Evolutionary conservation across 2,888 invertebrate genomes (phyloP), one percentile per base, ranked within the genome.

Genomic region (Ornithoptera alexandrae): DNA sequence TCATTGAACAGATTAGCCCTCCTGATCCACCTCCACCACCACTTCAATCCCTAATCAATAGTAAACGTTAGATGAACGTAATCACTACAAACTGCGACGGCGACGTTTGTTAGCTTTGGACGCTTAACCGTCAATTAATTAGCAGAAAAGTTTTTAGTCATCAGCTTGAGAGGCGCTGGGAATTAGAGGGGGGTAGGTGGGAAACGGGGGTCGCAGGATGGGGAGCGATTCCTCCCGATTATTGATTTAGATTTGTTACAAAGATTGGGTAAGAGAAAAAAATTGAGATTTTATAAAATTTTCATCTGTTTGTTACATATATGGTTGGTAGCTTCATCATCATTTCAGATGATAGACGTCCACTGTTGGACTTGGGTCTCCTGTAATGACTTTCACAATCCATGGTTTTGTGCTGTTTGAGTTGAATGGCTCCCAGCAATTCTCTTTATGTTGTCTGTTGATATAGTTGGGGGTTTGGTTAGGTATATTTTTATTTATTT

Each of bases 101-200:
- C 68, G 63, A 53, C 46, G 64, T 69, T 39, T 65, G 68, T 69
- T 69, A 60, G 64, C 60, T 60, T 69, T 60, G 60, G 60, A 69
- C 60, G 64, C 64, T 69, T 36, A 59, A 63, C 58, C 76, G 76
- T 77, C 75, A 79, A 81, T 84, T 83, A 84, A 86, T 86, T 85
- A 85, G 79, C 76, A 81, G 61, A 65, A 69, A 84, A 83, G 80
- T 85, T 83, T 78, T 78, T 77, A 81, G 81, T 79, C 79, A 79
- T 78, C 65, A 69, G 64, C 50, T 60, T 60, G 69, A 65, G 65
- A 61, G 61, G 69, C 53, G 53, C 22, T 20, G 22, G 57, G 62
- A 20, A 24, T 24, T 62, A n/a, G 57, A 24, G 77, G 30, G 6
- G 15, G 76, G 72, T 39, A 10, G 39, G 39, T 10, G 39, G 46